Evolutionary conservation across 2,888 invertebrate species (phyloP), one percentile per base, ranked within the genome.

Genomic region (Diarsia brunnea): DNA sequence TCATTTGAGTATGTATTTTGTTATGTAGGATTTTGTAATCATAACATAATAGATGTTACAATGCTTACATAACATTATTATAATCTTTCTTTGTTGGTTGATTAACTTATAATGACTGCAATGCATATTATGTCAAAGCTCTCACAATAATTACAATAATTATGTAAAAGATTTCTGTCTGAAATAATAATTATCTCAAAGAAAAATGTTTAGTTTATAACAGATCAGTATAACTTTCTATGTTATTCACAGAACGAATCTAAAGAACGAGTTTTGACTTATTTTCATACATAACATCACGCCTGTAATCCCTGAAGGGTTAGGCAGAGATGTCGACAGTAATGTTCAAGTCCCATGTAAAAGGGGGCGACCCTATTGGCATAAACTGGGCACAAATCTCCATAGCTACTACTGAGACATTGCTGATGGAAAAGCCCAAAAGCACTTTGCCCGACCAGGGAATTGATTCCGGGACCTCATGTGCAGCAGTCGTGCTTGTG

Each of bases 61-160:
- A 49, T 51, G 60, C 38, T 19, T 60, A 27, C 19, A 19, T 58
- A 19, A 27, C 16, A 55, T 19, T 7, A 55, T 4, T 31, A 61
- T 38, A 61, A 27, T 21, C 8, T 55, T 65, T 60, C 12, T 61
- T 63, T 55, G 4, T 43, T 72, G 73, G 53, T 49, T 61, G n/a
- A 61, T 76, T 24, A n/a, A 47, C 47, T 47, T 53, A n/a, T 63
- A 63, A 79, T 72, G 24, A n/a, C 27, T 69, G 16, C 45, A 45
- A 14, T n/a, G 43, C 19, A 49, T 5, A n/a, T 55, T 43, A 27
- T 45, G 31, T 31, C 16, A 67, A 49, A 53, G 31, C 2, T 66
- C 16, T 64, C 16, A 66, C 10, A 64, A 27, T 60, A 7, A 24
- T 51, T 51, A 49, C 11, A n/a, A 16, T 60, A 55, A 11, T 58